Base-by-base conservation (phyloP, 2,113 vertebrate species). In the Ictalurus punctatus region DNA sequence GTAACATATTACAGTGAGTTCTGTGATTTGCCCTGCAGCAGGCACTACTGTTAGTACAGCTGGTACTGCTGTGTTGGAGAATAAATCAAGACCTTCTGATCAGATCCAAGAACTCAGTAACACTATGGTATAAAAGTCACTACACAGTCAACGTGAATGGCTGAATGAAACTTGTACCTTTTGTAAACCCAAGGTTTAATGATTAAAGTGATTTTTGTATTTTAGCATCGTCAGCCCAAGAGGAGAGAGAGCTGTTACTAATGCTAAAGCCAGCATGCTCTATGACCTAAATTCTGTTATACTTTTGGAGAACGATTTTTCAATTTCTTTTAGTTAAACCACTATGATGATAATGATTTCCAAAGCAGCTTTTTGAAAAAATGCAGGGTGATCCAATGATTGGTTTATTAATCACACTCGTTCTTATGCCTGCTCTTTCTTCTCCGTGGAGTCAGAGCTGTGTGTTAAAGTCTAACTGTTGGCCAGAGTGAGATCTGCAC, bases 401-500 rank as follows among this genome's bases (percentile, higher is more conserved):
- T 27, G 5, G 25, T 58, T 58, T 81, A 30, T 56, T 81, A 56
- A 30, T 58, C 78, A 7, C 48, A 30, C 48, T 14, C 30, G 48
- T 6, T 80, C 13, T 80, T 56, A 27, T 80, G 30, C 14, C 27
- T 54, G 27, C 27, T 48, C 4, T 27, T 52, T 78, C 12, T 81
- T 81, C n/a, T 56, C 6, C 1, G 6, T 56, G 27, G 16, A 79
- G 23, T 79, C 25, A 54, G 44, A n/a, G 6, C 7, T 17, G 25
- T 52, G n/a, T 54, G 44, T 80, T 80, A 80, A 80, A 54, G 48
- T 56, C 78, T 81, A 56, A 81, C 52, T 81, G 52, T n/a, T 56
- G n/a, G n/a, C 30, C 78, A 58, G 78, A 56, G 6, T 17, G 14
- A 80, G 25, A n/a, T 54, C 48, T 25, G 2, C 44, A 79, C 44